Conservation (phyloP, 2,888 invertebrate species). For the Allacma fusca region DNA sequence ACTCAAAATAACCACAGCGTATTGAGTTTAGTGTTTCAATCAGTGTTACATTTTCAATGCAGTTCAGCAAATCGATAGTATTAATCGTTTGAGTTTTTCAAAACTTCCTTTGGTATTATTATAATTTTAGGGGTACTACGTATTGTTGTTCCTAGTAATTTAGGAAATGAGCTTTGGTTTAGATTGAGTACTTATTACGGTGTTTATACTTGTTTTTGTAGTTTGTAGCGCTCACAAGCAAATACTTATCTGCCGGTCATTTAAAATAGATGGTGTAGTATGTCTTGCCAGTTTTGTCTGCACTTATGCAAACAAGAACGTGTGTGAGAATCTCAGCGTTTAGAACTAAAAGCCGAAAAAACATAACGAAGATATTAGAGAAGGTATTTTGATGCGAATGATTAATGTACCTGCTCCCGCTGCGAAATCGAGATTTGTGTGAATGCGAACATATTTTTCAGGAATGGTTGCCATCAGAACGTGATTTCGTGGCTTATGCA, state of each 20-base stretch:
- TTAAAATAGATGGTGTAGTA: neutral
- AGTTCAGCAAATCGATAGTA: neutral
- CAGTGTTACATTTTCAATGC: neutral
- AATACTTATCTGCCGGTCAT: neutral
- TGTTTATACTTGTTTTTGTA: neutral
- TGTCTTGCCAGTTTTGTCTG: conserved; percentile 16
- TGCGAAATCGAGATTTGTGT: neutral
- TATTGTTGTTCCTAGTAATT: neutral
- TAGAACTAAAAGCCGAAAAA: neutral
- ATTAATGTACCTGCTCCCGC: conserved; percentile 6
- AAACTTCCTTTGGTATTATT: neutral
- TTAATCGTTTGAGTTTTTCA: neutral
- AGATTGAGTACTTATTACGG: neutral
- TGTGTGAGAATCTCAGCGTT: neutral
- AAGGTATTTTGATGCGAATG: conserved; percentile 3
- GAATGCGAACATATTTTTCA: conserved; percentile 2
- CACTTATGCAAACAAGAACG: neutral
- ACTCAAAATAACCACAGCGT: neutral
- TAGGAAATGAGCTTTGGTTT: neutral
- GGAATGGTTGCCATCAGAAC: neutral
- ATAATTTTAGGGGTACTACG: neutral
- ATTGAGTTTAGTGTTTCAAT: neutral
- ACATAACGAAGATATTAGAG: neutral
- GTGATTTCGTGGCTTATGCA: conserved; percentile 12
- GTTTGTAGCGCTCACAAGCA: neutral